Evolutionary conservation across 2,113 vertebrate genomes (phyloP).

Genomic region (Cygnus atratus): DNA sequence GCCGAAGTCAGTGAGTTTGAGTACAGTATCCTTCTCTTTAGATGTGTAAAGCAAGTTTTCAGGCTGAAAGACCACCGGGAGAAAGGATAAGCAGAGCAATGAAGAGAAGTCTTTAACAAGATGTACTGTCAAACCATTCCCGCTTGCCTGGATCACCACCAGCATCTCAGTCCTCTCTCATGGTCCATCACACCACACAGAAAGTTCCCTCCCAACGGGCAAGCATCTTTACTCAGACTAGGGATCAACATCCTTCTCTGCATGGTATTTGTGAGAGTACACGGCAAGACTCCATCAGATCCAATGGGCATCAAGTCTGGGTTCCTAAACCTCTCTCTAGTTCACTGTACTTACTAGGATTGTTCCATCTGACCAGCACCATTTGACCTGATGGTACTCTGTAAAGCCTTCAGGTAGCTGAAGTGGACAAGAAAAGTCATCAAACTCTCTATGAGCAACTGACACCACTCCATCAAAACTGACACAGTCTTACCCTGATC

Average conservation of each 20-base stretch:
- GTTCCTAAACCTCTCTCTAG: background rate
- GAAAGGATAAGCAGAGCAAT: conserved; percentile 10
- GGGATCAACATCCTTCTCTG: background rate
- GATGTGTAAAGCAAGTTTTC: conserved; percentile 95
- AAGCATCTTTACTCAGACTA: background rate
- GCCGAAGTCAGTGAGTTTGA: conserved; percentile 98
- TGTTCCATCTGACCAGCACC: background rate
- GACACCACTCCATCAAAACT: background rate
- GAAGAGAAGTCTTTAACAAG: background rate
- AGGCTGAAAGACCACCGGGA: conserved; percentile 78
- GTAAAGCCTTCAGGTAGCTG: background rate
- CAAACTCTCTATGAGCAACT: background rate
- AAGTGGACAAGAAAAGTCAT: background rate
- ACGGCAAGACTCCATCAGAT: background rate
- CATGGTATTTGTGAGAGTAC: background rate
- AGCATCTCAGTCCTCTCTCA: background rate
- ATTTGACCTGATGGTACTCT: background rate
- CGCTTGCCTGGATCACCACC: background rate
- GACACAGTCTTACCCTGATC: background rate
- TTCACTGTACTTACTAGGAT: background rate
- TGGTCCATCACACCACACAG: background rate
- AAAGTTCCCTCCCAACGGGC: background rate
- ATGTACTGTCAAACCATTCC: background rate
- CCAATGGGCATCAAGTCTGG: background rate
- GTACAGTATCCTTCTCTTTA: conserved; percentile 82